A percentile compares a stretch with the other conserved stretches of the same genome.
Evolutionary conservation across 2,888 invertebrate genomes (phyloP).

Genomic region (Pandemis corylana): DNA sequence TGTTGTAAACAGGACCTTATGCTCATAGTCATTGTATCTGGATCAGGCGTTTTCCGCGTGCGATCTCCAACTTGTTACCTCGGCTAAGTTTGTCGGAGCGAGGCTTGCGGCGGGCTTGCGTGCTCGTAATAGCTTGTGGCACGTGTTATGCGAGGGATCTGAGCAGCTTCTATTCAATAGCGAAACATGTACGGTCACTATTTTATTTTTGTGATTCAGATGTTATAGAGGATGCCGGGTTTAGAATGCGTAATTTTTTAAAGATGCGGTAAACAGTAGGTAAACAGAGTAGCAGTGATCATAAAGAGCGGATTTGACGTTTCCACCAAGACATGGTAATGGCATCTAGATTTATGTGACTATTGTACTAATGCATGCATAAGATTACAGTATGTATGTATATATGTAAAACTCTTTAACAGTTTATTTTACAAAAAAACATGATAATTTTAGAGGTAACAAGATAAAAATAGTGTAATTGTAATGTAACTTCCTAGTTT

Average conservation of each 20-base stretch:
- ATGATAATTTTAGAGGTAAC: too few relatives aligned
- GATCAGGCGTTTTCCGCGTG: constrained; percentile 5
- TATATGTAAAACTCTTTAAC: too few relatives aligned
- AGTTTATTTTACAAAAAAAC: too few relatives aligned
- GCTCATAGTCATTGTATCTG: constrained; percentile 4
- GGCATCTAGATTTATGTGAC: too few relatives aligned
- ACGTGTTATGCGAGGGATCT: constrained; percentile 48
- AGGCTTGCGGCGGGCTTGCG: constrained; percentile 32
- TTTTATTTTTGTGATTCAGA: background rate
- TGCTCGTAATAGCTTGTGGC: constrained; percentile 48
- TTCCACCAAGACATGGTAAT: too few relatives aligned
- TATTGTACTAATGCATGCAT: too few relatives aligned
- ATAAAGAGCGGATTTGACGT: too few relatives aligned
- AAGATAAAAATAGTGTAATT: too few relatives aligned
- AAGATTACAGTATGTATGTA: too few relatives aligned
- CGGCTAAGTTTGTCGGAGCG: constrained; percentile 24
- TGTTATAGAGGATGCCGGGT: background rate
- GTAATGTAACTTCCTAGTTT: too few relatives aligned
- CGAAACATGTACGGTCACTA: constrained; percentile 28
- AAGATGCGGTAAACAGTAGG: too few relatives aligned
- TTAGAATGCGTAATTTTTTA: background rate
- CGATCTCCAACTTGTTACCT: constrained; percentile 15
- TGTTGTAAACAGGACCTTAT: constrained; percentile 19
- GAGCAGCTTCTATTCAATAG: constrained; percentile 42
- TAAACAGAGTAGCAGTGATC: too few relatives aligned